Conservation (phyloP, 2,113 vertebrate genomes). For the Ancistrus triradiatus region DNA sequence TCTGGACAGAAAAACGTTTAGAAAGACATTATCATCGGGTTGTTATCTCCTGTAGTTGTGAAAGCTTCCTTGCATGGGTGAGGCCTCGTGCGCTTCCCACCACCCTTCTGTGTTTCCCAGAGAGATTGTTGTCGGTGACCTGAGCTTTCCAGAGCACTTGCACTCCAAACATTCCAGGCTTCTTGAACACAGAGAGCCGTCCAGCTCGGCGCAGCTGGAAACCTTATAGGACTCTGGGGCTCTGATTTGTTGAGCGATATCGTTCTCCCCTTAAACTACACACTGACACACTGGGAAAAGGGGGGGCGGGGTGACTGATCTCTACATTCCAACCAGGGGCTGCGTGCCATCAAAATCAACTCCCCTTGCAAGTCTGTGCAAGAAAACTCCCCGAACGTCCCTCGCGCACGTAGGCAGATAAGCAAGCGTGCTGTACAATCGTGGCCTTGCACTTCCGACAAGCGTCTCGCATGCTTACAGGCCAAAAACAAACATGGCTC, state of each 20-base stretch:
- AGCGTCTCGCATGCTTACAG: constrained; percentile 12
- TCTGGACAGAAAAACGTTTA: background rate
- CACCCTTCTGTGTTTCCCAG: constrained; percentile 7
- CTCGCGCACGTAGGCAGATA: background rate
- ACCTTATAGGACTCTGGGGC: constrained; percentile 59
- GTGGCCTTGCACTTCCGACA: background rate
- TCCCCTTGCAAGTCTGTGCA: too few species aligned
- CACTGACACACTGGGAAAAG: constrained; percentile 3
- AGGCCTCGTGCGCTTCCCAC: constrained; percentile 11
- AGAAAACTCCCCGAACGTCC: background rate
- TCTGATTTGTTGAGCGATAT: constrained; percentile 58
- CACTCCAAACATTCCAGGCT: constrained; percentile 69
- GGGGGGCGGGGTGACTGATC: constrained; percentile 14
- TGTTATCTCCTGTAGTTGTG: constrained; percentile 2
- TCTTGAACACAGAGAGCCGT: constrained; percentile 48
- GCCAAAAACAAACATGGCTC: constrained; percentile 26
- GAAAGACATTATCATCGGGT: background rate
- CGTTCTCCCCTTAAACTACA: constrained; percentile 23
- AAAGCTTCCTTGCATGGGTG: constrained; percentile 11
- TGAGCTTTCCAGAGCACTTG: constrained; percentile 62
- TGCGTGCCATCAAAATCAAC: constrained; percentile 9
- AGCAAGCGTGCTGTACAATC: constrained; percentile 8
- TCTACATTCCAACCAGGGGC: constrained; percentile 35
- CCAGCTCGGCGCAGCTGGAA: constrained; percentile 64
- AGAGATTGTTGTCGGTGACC: constrained; percentile 51